These are phyloP conservation scores for Eueides isabella DNA, from an alignment of 1,140 invertebrate species.

Conservation along the genomic window DNA sequence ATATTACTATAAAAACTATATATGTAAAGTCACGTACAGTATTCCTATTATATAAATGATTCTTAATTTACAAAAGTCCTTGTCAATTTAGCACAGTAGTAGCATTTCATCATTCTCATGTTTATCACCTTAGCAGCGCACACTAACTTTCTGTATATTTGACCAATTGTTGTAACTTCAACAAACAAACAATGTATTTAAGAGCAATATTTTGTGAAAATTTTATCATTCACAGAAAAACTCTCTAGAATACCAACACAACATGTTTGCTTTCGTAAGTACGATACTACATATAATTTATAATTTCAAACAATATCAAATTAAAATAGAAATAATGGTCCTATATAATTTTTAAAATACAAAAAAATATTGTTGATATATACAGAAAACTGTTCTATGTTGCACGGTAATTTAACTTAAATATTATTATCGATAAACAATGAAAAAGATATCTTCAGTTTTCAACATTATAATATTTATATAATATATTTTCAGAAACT, in stretches of 20 bases:
- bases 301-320: too few species aligned
- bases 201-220: constrained; percentile 44
- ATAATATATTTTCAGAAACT: constrained; percentile 57
- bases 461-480: background rate
- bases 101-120: constrained; percentile 56
- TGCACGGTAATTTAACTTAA: too few species aligned
- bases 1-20: background rate
- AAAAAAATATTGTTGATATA: too few species aligned
- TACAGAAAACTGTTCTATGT: too few species aligned
- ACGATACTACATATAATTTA: too few species aligned
- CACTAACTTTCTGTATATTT: constrained; percentile 46
- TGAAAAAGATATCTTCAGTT: too few species aligned
- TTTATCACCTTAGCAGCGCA: constrained; percentile 62
- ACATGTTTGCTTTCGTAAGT: constrained; percentile 60
- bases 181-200: constrained; percentile 71
- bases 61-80: constrained; percentile 20
- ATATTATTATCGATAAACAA: too few species aligned
- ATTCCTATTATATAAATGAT: background rate
- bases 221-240: constrained; percentile 49
- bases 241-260: constrained; percentile 34
- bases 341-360: too few species aligned
- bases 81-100: constrained; percentile 30
- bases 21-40: background rate
- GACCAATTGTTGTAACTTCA: constrained; percentile 58
- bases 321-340: too few species aligned